These are phyloP conservation scores for Mantis religiosa DNA, from an alignment of 2,888 invertebrate genomes.

Conservation along the genomic window DNA sequence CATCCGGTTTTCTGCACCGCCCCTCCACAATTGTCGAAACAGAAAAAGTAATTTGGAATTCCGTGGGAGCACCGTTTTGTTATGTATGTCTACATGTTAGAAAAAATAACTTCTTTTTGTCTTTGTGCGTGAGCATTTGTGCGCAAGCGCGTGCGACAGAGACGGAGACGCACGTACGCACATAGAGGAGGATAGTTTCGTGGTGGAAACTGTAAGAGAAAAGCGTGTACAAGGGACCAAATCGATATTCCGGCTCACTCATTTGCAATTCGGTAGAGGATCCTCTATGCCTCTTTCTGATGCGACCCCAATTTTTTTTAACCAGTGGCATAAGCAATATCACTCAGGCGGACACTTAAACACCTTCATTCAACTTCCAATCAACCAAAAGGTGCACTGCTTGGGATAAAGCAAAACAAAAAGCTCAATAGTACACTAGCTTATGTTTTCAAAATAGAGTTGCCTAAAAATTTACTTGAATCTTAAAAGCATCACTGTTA, in stretches of 20 bases:
- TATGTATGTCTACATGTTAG: conserved; percentile 29
- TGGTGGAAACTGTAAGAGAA: conserved; percentile 5
- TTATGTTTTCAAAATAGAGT: too few species aligned
- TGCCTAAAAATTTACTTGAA: too few species aligned
- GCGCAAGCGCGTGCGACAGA: neutral
- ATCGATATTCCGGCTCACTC: conserved; percentile 27
- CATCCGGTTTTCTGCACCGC: neutral
- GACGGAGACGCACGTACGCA: neutral
- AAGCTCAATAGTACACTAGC: too few species aligned
- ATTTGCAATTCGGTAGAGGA: conserved; percentile 27
- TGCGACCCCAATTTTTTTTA: neutral
- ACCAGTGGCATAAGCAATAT: neutral
- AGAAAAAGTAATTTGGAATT: conserved; percentile 32
- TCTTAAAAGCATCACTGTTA: too few species aligned
- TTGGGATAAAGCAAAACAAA: too few species aligned
- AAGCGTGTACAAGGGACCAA: neutral
- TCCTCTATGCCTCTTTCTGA: neutral
- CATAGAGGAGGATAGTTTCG: neutral
- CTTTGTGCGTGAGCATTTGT: neutral
- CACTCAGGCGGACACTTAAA: neutral
- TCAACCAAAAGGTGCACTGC: too few species aligned
- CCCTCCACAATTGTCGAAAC: conserved; percentile 26
- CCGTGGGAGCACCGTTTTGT: conserved; percentile 28
- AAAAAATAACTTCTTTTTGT: conserved; percentile 22
- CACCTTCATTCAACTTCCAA: too few species aligned